phyloP scores from a whole-genome alignment of 2,888 invertebrate genomes.

The Pristionchus japonicus region DNA sequence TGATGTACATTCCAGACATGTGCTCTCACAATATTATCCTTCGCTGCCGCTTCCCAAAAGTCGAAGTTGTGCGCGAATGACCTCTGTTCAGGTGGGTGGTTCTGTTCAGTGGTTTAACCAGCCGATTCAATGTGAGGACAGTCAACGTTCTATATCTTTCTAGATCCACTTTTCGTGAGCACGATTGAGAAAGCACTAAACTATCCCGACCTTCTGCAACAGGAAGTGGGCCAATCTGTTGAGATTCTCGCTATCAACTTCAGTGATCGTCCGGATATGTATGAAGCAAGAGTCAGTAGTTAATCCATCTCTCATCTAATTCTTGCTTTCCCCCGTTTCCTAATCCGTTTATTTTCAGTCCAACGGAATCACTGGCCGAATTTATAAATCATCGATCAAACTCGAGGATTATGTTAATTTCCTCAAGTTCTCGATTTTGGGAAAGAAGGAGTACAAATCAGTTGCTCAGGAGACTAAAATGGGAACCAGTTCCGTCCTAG shows the following conservation, averaged over 20 bases:
- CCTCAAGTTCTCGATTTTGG: slow-evolving; percentile 54
- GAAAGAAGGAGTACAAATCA: slow-evolving; percentile 57
- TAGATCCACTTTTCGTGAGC: slow-evolving; percentile 41
- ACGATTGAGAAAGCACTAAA: not conserved
- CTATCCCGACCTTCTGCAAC: slow-evolving; percentile 12
- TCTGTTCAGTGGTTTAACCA: too few species aligned
- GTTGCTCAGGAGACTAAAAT: slow-evolving; percentile 58
- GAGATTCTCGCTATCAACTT: slow-evolving; percentile 61
- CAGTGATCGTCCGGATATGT: slow-evolving; percentile 63
- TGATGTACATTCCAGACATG: not conserved
- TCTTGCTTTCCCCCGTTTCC: not conserved
- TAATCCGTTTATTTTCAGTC: not conserved
- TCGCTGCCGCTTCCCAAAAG: slow-evolving; percentile 18
- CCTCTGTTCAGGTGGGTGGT: slow-evolving; percentile 29
- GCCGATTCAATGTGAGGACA: not conserved
- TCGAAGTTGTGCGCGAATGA: slow-evolving; percentile 46
- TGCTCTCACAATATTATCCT: slow-evolving; percentile 24
- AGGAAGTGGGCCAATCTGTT: slow-evolving; percentile 50
- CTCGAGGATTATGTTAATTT: slow-evolving; percentile 55
- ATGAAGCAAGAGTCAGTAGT: slow-evolving; percentile 55
- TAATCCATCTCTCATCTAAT: not conserved
- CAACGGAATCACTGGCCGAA: slow-evolving; percentile 20
- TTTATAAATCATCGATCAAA: slow-evolving; percentile 14
- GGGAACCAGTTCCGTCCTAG: slow-evolving; percentile 53
- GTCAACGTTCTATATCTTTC: not conserved